A percentile compares a stretch with the other conserved stretches of the same genome.
phyloP scores from a whole-genome alignment of 2,113 vertebrate species.

The Cepphus grylle region DNA sequence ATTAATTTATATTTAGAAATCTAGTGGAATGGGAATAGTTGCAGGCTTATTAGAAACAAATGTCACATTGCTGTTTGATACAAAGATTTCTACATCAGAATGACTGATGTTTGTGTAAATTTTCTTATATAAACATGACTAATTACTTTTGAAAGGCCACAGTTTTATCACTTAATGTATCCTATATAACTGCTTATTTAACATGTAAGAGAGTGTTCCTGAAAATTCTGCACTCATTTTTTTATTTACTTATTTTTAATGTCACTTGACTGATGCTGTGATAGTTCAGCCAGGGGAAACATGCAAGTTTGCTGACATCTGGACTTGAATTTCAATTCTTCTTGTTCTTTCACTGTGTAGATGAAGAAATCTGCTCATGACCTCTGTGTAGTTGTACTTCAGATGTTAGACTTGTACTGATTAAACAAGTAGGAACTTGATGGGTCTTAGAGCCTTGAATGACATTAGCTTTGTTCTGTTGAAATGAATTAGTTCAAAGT shows the following conservation, averaged over 20 bases:
- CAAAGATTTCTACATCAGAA: conserved; percentile 40
- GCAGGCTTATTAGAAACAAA: conserved; percentile 23
- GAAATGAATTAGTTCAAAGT: not conserved
- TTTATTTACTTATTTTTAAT: not conserved
- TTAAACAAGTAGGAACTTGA: not conserved
- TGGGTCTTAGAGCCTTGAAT: not conserved
- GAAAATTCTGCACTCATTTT: not conserved
- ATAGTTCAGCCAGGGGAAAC: not conserved
- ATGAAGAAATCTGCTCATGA: not conserved
- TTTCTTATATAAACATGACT: conserved; percentile 7
- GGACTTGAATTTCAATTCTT: not conserved
- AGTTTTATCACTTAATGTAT: not conserved
- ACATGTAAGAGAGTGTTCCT: not conserved
- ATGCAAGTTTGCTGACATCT: not conserved
- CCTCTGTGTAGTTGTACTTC: not conserved
- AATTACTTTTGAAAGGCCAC: not conserved
- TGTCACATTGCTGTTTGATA: conserved; percentile 32
- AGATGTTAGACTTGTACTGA: not conserved
- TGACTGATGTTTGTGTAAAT: not conserved
- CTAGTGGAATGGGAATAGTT: conserved; percentile 26
- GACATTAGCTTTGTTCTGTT: not conserved
- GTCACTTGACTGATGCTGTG: not conserved
- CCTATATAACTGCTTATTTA: not conserved
- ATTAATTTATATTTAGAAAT: conserved; percentile 57
- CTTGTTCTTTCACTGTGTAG: not conserved